Percentiles rank a stretch among this genome's conserved stretches.
phyloP scores from a whole-genome alignment of 2,113 vertebrate genomes.

The Pantherophis guttatus region DNA sequence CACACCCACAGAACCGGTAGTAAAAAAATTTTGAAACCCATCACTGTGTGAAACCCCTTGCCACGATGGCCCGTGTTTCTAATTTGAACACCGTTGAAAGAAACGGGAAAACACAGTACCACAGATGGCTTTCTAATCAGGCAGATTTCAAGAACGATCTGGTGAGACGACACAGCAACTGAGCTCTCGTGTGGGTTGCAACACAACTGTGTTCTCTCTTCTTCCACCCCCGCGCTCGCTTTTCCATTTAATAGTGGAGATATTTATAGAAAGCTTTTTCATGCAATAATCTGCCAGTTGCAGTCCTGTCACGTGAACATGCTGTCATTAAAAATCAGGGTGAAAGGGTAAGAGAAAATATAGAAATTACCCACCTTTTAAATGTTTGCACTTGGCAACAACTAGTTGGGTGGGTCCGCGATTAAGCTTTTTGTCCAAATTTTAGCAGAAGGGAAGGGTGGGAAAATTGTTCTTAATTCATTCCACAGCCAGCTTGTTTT shows the following conservation, averaged over 20 bases:
- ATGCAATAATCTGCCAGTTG: slow-evolving; percentile 50
- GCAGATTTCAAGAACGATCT: not conserved
- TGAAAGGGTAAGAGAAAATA: slow-evolving; percentile 60
- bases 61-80: not conserved
- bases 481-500: slow-evolving; percentile 50
- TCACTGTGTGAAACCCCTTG: not conserved
- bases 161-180: not conserved
- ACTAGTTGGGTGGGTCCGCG: slow-evolving; percentile 59
- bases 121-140: not conserved
- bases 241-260: slow-evolving; percentile 43
- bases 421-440: slow-evolving; percentile 49
- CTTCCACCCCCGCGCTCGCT: not conserved
- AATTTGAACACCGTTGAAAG: not conserved
- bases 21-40: too few species aligned
- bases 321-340: slow-evolving; percentile 57
- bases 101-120: not conserved
- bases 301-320: slow-evolving; percentile 54
- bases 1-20: too few species aligned
- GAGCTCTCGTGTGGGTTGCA: not conserved
- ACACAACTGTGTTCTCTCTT: not conserved
- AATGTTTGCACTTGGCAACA: slow-evolving; percentile 68
- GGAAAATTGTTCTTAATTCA: slow-evolving; percentile 57
- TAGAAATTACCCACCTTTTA: slow-evolving; percentile 54
- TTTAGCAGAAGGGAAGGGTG: slow-evolving; percentile 72
- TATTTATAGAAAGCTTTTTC: slow-evolving; percentile 58